Base-by-base conservation (phyloP, 2,113 vertebrate genomes). In the Sinocyclocheilus anophthalmus region DNA sequence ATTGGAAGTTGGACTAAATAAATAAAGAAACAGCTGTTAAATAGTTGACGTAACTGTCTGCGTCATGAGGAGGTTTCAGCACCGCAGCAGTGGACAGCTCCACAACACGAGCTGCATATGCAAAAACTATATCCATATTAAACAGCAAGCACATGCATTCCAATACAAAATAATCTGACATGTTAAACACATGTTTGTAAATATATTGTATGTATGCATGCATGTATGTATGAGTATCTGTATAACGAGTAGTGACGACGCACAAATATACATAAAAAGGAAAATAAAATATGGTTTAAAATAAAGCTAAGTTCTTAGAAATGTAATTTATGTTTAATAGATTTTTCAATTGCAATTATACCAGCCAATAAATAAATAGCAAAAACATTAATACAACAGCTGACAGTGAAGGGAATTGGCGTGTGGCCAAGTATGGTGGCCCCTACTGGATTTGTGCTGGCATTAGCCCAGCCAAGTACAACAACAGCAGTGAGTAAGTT, bases 31-130 rank as follows among this genome's bases (percentile, higher is more conserved):
- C 13, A 14, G 61, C 13, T 45, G 8, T 50, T 18, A 37, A 55
- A 33, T 16, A 13, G 67, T 5, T 76, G 61, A 50, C 85, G 76
- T 70, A 63, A 30, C 26, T 24, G 57, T 37, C 12, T 42, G 42
- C 88, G 85, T 89, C 84, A 87, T 18, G 22, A 8, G 33, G 50
- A 14, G 8, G 42, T 78, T 90, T 88, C 90, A 89, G 89, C 85
- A 88, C 89, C 86, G 20, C 84, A 13, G 30, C 77, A 18, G 3
- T 45, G 88, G 79, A 88, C 85, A 90, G 89, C 84, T 88, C 88
- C 84, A 48, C 26, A 39, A n/a, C 20, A 69, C 4, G 2, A 16
- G 73, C 42, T 24, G 39, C 13, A 16, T 24, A 24, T 18, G 30
- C 30, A 70, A 70, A 70, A 10, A n/a, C 67, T 0, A 69, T 33